Evolutionary conservation across 2,113 vertebrate genomes (phyloP), one percentile per base, ranked within the genome.

Genomic region (Salvelinus alpinus): DNA sequence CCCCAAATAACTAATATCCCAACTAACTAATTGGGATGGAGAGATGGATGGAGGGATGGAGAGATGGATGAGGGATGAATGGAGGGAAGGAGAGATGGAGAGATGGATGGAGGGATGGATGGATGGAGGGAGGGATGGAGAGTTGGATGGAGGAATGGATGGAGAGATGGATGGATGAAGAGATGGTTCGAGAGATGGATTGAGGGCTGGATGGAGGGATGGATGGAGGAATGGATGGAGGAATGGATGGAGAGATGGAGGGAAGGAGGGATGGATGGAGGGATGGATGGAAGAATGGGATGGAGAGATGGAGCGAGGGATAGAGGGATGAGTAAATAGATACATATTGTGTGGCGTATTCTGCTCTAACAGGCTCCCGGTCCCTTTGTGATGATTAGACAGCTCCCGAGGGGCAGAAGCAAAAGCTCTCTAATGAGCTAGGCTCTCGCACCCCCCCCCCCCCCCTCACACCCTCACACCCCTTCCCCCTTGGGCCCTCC

Each of bases 391-490:
- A 84, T 88, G 88, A 93, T 93, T 93, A 93, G 82, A 70, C 1
- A 14, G 65, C 80, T 90, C 91, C 88, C 38, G 82, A 83, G 84
- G 84, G 89, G 69, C 72, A 92, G 79, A 91, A 90, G 89, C 90
- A 92, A 92, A 91, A 85, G 87, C 90, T 85, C 88, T 91, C 90
- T 93, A 93, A 94, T 92, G 91, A 94, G 93, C 91, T 90, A 79
- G 80, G 87, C 90, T 88, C 82, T 85, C 72, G 80, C 79, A 71
- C 73, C 76, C 14, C 82, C 83, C 85, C 71, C 64, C 24, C 24
- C 24, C 3, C 11, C 7, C 1, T 20, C 14, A n/a, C 57, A n/a
- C 14, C 79, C 20, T 16, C 20, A 57, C 47, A n/a, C 18, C 72
- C 70, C 60, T 44, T 11, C 12, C 64, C 71, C 64, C 59, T 38